Evolutionary conservation across 1,140 invertebrate species (phyloP).

Genomic region (Stegodyphus mimosarum): DNA sequence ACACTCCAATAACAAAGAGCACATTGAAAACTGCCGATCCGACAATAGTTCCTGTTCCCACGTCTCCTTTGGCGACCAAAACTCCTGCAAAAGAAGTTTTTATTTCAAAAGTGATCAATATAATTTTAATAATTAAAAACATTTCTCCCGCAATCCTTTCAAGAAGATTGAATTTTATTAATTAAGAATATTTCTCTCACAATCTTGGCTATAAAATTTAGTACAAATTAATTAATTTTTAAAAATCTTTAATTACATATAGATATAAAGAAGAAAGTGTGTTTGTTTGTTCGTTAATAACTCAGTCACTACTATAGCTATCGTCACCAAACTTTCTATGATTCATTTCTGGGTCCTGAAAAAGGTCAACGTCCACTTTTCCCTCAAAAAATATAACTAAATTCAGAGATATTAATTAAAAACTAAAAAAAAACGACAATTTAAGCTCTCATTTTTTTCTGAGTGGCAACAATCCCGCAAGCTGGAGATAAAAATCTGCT

Average conservation of each 20-base stretch:
- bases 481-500: no score
- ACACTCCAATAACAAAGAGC: constrained; percentile 68
- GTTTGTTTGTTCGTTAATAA: no score
- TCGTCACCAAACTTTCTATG: no score
- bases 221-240: background rate
- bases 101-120: background rate
- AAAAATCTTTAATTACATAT: background rate
- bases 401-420: no score
- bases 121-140: background rate
- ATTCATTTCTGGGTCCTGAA: no score
- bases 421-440: no score
- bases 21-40: constrained; percentile 69
- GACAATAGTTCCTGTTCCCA: constrained; percentile 67
- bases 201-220: background rate
- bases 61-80: constrained; percentile 67
- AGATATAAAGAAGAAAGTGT: no score
- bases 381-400: no score
- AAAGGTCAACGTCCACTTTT: no score
- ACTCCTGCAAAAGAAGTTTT: constrained; percentile 62
- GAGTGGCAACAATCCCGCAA: no score
- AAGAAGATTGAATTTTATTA: background rate
- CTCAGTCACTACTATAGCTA: no score
- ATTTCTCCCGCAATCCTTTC: background rate
- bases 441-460: no score
- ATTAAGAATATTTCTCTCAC: background rate